phyloP scores from a whole-genome alignment of 2,888 invertebrate genomes.

The Parnassius orleans region DNA sequence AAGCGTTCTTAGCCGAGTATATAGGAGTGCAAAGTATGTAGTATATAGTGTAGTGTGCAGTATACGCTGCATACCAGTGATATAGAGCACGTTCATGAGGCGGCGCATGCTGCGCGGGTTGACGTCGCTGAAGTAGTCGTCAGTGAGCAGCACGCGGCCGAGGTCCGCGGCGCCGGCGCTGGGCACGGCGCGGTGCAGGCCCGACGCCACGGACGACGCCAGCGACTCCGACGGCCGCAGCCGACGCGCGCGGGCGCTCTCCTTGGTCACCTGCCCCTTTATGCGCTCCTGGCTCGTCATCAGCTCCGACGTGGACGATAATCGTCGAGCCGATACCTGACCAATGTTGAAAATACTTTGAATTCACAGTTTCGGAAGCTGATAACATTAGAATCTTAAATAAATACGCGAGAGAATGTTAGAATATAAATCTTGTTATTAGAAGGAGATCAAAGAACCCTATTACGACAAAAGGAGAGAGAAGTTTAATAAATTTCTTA shows the following conservation, averaged over 20 bases:
- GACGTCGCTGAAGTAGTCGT: conserved; percentile 99
- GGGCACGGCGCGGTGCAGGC: conserved; percentile 84
- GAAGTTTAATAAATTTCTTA: too few relatives aligned
- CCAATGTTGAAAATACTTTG: too few relatives aligned
- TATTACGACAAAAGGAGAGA: too few relatives aligned
- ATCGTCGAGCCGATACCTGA: conserved; percentile 86
- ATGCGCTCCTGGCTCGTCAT: conserved; percentile 92
- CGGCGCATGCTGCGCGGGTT: conserved; percentile 98
- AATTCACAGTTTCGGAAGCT: too few relatives aligned
- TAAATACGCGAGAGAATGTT: too few relatives aligned
- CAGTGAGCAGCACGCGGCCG: conserved; percentile 93
- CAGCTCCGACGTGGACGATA: conserved; percentile 89
- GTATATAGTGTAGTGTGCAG: not conserved
- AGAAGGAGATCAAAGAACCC: too few relatives aligned
- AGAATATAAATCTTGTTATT: too few relatives aligned
- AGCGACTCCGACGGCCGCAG: conserved; percentile 92
- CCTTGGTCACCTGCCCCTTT: conserved; percentile 82
- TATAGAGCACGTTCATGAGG: conserved; percentile 97
- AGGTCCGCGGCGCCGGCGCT: conserved; percentile 83
- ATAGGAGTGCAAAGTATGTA: too few relatives aligned
- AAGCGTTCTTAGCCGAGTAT: conserved; percentile 88
- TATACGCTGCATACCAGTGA: conserved; percentile 88
- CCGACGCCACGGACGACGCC: conserved; percentile 94
- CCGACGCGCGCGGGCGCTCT: conserved; percentile 85
- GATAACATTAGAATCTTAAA: too few relatives aligned